Base-by-base conservation (phyloP, 2,113 vertebrate genomes). In the Seriola dumerili region DNA sequence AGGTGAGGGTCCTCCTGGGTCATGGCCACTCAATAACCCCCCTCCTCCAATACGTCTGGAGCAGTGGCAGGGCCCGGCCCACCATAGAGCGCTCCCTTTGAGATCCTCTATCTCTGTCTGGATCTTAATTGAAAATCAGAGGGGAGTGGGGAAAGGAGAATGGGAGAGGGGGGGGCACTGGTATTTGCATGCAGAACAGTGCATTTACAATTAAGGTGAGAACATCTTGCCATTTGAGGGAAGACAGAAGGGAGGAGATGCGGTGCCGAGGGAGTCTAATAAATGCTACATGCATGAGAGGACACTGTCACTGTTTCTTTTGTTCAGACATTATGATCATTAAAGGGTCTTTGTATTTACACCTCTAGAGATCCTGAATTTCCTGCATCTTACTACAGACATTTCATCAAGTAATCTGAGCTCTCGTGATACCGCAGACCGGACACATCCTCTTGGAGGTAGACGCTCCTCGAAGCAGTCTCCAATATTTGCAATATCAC, bases 71-170 rank as follows among this genome's bases (percentile, higher is more conserved):
- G 44, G 40, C 70, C 69, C 21, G 12, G 57, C 75, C 80, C 82
- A 74, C 74, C 62, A 25, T 61, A 54, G 76, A 46, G 29, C 32
- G 40, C 76, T 79, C 78, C 67, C 76, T 92, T 91, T 86, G 77
- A 90, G 79, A 72, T 76, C 57, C 71, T 84, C 77, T 88, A 95
- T 94, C 93, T 82, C 72, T 91, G 91, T 92, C 93, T 93, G 89
- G 92, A 95, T 95, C 93, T 94, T 95, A 94, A 95, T 95, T 93
- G 90, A 92, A 94, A 95, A 93, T 76, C 29, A n/a, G 69, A 79
- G 48, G 80, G 82, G 76, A 80, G 71, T 8, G 55, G 19, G 25
- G 34, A 57, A 50, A 61, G 42, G 48, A 46, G 77, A 48, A 23
- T 13, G 52, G 73, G 83, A 34, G 25, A 21, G 34, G 40, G 61